These are phyloP conservation scores for Sthenelais limicola DNA, from an alignment of 2,888 invertebrate species.

Conservation along the genomic window DNA sequence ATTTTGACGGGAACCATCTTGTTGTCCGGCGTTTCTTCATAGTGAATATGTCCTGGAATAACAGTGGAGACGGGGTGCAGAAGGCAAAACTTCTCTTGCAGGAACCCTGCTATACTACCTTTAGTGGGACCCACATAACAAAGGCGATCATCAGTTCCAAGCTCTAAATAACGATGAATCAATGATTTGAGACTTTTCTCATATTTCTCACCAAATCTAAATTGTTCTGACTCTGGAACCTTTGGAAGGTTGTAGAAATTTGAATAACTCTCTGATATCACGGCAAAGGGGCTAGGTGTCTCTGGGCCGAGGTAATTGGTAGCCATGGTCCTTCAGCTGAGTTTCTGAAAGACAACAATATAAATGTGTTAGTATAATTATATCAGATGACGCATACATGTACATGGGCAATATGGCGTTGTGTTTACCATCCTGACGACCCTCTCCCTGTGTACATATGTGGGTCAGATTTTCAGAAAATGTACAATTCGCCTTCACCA, in stretches of 20 bases:
- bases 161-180: constrained; percentile 64
- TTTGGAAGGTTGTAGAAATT: constrained; percentile 58
- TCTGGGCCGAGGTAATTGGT: constrained; percentile 66
- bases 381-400: no score
- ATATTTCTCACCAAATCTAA: constrained; percentile 62
- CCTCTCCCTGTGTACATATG: no score
- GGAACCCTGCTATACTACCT: constrained; percentile 60
- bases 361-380: no score
- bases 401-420: no score
- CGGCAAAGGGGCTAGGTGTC: constrained; percentile 65
- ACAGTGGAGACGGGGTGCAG: constrained; percentile 63
- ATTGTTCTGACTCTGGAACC: constrained; percentile 55
- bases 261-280: constrained; percentile 64
- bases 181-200: constrained; percentile 61
- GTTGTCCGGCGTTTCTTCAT: constrained; percentile 57
- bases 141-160: constrained; percentile 64
- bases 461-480: no score
- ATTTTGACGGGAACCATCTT: constrained; percentile 60
- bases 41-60: constrained; percentile 66
- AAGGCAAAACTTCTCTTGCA: constrained; percentile 64
- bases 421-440: no score
- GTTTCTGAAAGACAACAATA: no score
- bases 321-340: no score
- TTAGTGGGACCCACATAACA: constrained; percentile 67
- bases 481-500: no score